Percentiles rank a stretch among this genome's conserved stretches.
Evolutionary conservation across 2,113 vertebrate species (phyloP).

Genomic region (Chiloscyllium plagiosum): DNA sequence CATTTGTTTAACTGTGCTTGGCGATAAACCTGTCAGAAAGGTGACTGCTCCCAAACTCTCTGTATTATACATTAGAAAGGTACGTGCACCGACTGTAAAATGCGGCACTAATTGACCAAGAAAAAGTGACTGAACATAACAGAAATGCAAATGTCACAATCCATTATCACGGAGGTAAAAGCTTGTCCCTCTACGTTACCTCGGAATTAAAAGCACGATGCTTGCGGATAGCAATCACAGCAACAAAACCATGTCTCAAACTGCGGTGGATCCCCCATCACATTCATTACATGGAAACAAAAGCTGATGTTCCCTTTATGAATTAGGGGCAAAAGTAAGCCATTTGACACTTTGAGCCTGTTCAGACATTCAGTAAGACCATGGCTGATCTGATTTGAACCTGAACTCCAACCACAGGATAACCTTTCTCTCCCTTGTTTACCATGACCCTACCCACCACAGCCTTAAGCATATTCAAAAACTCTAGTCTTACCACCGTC

Average conservation of each 20-base stretch:
- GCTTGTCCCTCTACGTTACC: not conserved
- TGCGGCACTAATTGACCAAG: not conserved
- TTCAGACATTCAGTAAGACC: too few species aligned
- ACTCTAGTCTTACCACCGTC: too few species aligned
- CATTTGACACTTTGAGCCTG: too few species aligned
- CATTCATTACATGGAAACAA: too few species aligned
- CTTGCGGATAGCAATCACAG: not conserved
- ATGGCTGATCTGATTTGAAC: too few species aligned
- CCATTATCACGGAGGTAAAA: not conserved
- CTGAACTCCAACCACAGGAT: too few species aligned
- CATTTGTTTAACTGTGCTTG: not conserved
- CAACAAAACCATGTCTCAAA: not conserved
- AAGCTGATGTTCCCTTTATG: too few species aligned
- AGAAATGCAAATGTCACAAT: not conserved
- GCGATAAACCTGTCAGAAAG: not conserved
- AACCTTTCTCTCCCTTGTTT: too few species aligned
- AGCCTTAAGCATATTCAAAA: too few species aligned
- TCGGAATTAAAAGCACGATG: not conserved
- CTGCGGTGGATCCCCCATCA: too few species aligned
- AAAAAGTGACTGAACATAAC: not conserved
- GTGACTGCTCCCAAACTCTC: not conserved
- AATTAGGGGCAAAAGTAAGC: too few species aligned
- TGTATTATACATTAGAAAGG: not conserved
- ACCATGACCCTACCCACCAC: too few species aligned
- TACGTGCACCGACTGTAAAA: not conserved